Conservation (phyloP, 2,797 vertebrate species). For the Setipinna tenuifilis region DNA sequence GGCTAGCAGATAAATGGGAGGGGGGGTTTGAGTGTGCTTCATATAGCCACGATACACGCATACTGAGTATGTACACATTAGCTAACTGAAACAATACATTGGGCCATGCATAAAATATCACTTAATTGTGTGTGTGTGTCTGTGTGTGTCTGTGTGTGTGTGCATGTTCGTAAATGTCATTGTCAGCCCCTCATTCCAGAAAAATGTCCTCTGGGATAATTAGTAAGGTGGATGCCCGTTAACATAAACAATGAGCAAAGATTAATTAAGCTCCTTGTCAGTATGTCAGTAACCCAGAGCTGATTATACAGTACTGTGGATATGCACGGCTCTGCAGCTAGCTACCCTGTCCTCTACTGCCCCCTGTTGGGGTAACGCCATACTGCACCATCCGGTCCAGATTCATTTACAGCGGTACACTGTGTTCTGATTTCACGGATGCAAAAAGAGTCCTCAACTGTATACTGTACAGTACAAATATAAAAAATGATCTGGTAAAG, state of each 20-base stretch:
- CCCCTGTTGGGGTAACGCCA: neutral
- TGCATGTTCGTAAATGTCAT: neutral
- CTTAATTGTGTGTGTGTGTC: conserved; percentile 20
- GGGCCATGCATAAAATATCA: neutral
- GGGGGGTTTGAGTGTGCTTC: neutral
- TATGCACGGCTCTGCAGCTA: no score
- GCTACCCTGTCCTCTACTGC: neutral
- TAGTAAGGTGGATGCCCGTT: neutral
- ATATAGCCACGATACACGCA: neutral
- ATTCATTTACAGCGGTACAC: neutral
- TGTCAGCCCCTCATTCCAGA: neutral
- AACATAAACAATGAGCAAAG: neutral
- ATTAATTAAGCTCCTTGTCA: no score
- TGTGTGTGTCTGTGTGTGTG: neutral
- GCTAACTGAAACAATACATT: neutral
- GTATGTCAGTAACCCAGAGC: no score
- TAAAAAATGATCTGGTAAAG: no score
- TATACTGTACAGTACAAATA: no score
- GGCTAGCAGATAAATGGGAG: neutral
- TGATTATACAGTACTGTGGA: no score
- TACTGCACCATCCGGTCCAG: neutral
- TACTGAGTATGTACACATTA: neutral
- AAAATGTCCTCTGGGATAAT: neutral
- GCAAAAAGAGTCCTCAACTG: no score
- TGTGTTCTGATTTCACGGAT: no score